Base-by-base conservation (phyloP, 2,888 invertebrate genomes). In the Cactoblastis cactorum region DNA sequence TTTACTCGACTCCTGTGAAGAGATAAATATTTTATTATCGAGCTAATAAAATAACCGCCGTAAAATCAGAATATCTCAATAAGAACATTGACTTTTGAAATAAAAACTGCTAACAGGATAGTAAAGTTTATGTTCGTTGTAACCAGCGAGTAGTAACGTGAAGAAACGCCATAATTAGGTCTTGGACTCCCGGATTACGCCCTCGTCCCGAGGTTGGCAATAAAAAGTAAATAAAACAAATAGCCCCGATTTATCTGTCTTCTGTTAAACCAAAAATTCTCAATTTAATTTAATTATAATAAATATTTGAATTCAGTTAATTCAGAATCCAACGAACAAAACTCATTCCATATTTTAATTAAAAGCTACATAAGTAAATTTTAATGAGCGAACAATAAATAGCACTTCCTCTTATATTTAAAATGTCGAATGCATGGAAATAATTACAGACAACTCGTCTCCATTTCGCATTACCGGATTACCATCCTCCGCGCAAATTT, bases 1-100 rank as follows among this genome's bases (percentile, higher is more conserved):
- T 28, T 15, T 52, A 54, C 37, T 46, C 34, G 65, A 53, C 53
- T 65, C 63, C 61, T 54, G 60, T 65, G 56, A 57, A 60, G 54
- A 54, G 52, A 52, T 56, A 72, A 69, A 71, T 68, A 63, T 53
- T 48, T 58, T 63, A 63, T 62, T 63, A 67, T 49, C 61, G 65
- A 57, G 57, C 51, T 66, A 72, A 74, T 77, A 74, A 76, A 73
- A 65, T 73, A 74, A 71, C 70, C 65, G 53, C 58, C 55, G 58
- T 73, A 70, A 73, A 74, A 65, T 70, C 72, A 69, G 54, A 56
- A 59, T 63, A 57, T 19, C 46, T 22, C 38, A 33, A 35, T 57
- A 56, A 54, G 59, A 59, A 54, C 46, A 59, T 65, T 61, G 64
- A 62, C 54, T 59, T 54, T 56, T 50, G 54, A 56, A 61, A 67